Base-by-base conservation (phyloP, 30 jellyfish, hydroid and myxozoan species). In the Aurelia sp. region DNA sequence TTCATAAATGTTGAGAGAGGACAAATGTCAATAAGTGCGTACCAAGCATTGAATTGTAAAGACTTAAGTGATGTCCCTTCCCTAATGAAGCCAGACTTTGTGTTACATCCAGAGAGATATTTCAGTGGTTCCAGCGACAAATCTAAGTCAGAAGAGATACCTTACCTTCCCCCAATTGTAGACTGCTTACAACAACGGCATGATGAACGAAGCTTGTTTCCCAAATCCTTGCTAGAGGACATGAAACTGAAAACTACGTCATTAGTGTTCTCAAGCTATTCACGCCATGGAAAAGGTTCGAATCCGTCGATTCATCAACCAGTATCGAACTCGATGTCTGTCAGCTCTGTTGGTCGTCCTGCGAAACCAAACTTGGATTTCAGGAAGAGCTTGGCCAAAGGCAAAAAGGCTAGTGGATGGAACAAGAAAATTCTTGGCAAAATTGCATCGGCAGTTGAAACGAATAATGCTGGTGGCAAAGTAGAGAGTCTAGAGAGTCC, bases 191-290 rank as follows among this genome's bases (percentile, higher is more conserved):
- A 72, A 15, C 93, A 83, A 31, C 86, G 96, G 18, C 97, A 91
- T 63, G 98, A 92, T 51, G 94, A 85, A 59, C 74, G 69, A 64
- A 86, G 96, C 61, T 50, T 92, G 35, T 92, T 92, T 63, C 98
- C 98, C 17, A 92, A 92, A 59, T 73, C 90, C 9, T 78, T 92
- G 4, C 87, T 92, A 0, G 98, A 92, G 21, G 98, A 92, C 3
- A 63, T 82, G 96, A 92, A 84, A 51, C 70, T 87, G 91, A 86
- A 78, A 61, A 65, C 97, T 16, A 95, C 97, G 19, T 65, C 93
- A 10, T 63, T 84, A 23, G 93, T 87, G 20, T 84, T 84, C 53
- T 60, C 93, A 9, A 62, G 87, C 85, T 20, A 82, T 44, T 61
- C 86, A 4, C 84, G 78, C 16, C 78, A 62, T 62, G 86, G 87